Evolutionary conservation across 2,888 invertebrate genomes (phyloP).

Genomic region (Trimorus sp.): DNA sequence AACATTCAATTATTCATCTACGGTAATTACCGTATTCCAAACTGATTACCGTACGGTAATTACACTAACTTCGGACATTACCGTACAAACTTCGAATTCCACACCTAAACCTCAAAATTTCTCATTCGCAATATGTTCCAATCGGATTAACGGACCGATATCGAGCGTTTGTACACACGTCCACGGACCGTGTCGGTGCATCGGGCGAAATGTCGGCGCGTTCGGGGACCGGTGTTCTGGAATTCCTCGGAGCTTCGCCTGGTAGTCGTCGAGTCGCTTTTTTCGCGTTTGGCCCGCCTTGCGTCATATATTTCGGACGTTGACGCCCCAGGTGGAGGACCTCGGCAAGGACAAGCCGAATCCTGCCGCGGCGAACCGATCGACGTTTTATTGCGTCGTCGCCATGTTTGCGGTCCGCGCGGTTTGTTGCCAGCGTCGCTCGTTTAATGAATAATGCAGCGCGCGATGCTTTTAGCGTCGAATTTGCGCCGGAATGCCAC

Average conservation of each 20-base stretch:
- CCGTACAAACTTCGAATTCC: too few species aligned
- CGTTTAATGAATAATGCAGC: conserved; percentile 57
- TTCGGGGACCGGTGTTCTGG: conserved; percentile 44
- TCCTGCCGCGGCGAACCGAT: conserved; percentile 30
- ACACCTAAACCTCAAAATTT: too few species aligned
- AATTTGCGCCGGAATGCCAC: too few species aligned
- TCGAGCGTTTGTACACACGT: conserved; percentile 3
- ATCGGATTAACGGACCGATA: background rate
- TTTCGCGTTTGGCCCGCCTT: conserved; percentile 66
- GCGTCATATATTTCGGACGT: conserved; percentile 78
- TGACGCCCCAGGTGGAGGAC: conserved; percentile 77
- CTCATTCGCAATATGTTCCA: too few species aligned
- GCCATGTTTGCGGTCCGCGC: conserved; percentile 34
- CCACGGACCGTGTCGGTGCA: conserved; percentile 51
- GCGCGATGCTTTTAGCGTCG: background rate
- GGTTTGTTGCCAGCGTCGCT: conserved; percentile 3
- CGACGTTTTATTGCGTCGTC: conserved; percentile 48
- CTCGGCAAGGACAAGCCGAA: conserved; percentile 77
- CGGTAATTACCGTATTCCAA: too few species aligned
- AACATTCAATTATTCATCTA: too few species aligned
- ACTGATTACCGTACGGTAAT: too few species aligned
- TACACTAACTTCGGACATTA: too few species aligned
- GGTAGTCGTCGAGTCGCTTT: conserved; percentile 49
- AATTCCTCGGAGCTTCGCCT: conserved; percentile 66
- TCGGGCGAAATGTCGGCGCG: conserved; percentile 39